A percentile compares a stretch with the other conserved stretches of the same genome.
These are phyloP conservation scores for Orthonychiurus folsomi DNA, from an alignment of 2,888 invertebrate genomes.

Conservation along the genomic window DNA sequence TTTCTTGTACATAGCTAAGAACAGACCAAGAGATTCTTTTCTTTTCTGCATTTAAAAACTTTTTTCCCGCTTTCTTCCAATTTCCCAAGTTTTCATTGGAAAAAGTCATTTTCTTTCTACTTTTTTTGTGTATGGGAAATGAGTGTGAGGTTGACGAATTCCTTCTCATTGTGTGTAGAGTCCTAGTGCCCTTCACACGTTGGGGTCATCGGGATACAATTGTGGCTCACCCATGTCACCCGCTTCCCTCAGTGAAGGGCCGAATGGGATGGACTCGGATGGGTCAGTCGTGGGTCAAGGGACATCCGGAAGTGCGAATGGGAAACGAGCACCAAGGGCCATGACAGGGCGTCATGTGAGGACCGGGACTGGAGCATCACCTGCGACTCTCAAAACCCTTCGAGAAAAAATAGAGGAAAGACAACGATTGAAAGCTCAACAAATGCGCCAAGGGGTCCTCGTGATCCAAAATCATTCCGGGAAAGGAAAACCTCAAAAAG, in stretches of 20 bases:
- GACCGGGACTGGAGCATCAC: slow-evolving; percentile 46
- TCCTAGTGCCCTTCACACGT: slow-evolving; percentile 23
- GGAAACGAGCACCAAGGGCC: slow-evolving; percentile 45
- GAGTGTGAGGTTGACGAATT: neutral
- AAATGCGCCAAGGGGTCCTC: slow-evolving; percentile 32
- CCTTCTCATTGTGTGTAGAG: slow-evolving; percentile 29
- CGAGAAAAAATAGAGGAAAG: slow-evolving; percentile 46
- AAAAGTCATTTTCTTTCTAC: too few species aligned
- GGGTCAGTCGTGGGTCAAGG: slow-evolving; percentile 35
- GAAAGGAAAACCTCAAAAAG: neutral
- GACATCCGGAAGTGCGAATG: slow-evolving; percentile 35
- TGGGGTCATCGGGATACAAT: slow-evolving; percentile 27
- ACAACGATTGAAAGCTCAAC: slow-evolving; percentile 42
- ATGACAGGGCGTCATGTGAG: slow-evolving; percentile 46
- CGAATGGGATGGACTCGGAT: slow-evolving; percentile 37
- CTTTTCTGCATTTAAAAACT: too few species aligned
- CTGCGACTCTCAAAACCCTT: slow-evolving; percentile 44
- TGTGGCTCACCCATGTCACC: slow-evolving; percentile 38
- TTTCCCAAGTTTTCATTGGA: too few species aligned
- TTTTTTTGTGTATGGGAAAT: too few species aligned
- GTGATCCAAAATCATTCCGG: neutral
- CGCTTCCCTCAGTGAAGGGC: slow-evolving; percentile 37
- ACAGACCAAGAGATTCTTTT: too few species aligned
- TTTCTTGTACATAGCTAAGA: neutral
- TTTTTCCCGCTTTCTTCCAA: too few species aligned